Evolutionary conservation across 2,113 vertebrate genomes (phyloP).

Genomic region (Picathartes gymnocephalus): DNA sequence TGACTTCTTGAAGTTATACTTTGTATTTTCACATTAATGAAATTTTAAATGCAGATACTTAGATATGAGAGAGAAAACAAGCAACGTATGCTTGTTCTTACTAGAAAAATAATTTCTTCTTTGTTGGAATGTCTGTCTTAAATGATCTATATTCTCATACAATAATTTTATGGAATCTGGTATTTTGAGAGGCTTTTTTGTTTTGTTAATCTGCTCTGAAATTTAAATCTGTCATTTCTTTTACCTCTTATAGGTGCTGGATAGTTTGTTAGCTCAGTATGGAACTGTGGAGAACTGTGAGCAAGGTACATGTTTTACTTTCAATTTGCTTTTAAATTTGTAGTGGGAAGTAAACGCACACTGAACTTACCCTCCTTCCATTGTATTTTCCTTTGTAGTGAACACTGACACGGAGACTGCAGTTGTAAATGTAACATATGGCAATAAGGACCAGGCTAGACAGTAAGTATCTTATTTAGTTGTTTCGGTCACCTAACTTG

Average conservation of each 20-base stretch:
- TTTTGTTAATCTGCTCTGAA: constrained; percentile 5
- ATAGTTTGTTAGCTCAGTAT: constrained; percentile 87
- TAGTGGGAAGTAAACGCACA: neutral
- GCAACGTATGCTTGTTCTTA: neutral
- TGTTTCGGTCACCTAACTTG: neutral
- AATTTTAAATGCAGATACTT: neutral
- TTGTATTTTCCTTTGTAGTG: constrained; percentile 74
- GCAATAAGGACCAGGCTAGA: constrained; percentile 93
- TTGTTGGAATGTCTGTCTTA: neutral
- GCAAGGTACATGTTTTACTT: constrained; percentile 77
- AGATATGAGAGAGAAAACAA: neutral
- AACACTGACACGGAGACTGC: constrained; percentile 98
- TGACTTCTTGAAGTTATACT: neutral
- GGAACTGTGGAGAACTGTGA: constrained; percentile 90
- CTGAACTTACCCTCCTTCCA: constrained; percentile 27
- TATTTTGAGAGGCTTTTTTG: neutral
- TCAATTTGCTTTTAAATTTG: constrained; percentile 24
- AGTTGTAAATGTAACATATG: constrained; percentile 96
- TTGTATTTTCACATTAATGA: neutral
- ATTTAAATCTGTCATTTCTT: constrained; percentile 50
- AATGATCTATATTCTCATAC: neutral
- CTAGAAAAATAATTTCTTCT: neutral
- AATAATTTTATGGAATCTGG: neutral
- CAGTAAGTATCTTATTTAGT: constrained; percentile 81
- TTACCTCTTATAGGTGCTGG: constrained; percentile 77